Base-by-base conservation (phyloP, 2,113 vertebrate genomes). In the Sphyrna mokarran region DNA sequence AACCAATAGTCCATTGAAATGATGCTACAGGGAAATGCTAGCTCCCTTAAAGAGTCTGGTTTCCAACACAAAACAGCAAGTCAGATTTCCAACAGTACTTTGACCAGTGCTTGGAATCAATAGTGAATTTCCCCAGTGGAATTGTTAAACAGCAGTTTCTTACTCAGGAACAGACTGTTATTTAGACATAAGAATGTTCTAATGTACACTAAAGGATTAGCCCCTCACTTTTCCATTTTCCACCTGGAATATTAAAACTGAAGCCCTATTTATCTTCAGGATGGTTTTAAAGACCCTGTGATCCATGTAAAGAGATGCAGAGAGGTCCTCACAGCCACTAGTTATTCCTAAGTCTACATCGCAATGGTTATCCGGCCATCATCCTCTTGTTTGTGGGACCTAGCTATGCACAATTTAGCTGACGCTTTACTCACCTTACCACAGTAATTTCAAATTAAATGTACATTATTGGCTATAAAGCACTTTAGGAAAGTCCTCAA, bases 101-200 rank as follows among this genome's bases (percentile, higher is more conserved):
- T 68, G 89, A 68, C 89, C 89, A 93, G 37, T 22, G 61, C 61
- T 93, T 93, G 61, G 89, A 93, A 93, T 93, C 61, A 37, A 66
- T 93, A 63, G n/a, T 37, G 18, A 61, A 93, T n/a, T 93, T 43
- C 61, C 89, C 89, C 33, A 18, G 61, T 66, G 89, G 89, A 43
- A 37, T 93, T 93, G 89, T 93, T 66, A 93, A 93, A 37, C 89
- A 93, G 89, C 61, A 66, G 16, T 66, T 66, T 93, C 89, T n/a
- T 68, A 20, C 61, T 93, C 63, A 37, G 61, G 16, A 93, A 7
- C 89, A 66, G 61, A 93, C 61, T 66, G 61, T 37, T 93, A 93
- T 93, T 93, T 93, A 93, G 66, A 93, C 63, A 66, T 91, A 37
- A 63, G 33, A 66, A 93, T 22, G 6, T 63, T 68, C 61, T 37